phyloP scores from a whole-genome alignment of 2,113 vertebrate genomes.

The chimpanzee (Pan troglodytes) region NHGRI_mPanTro3-v2.1_pri NC_072401.2:20588001-20588500 shows the following conservation, averaged over 20 bases:
- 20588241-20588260: not conserved
- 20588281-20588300: not conserved
- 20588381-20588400: not conserved
- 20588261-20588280: not conserved
- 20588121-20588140: not conserved
- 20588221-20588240: not conserved
- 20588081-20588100: not conserved
- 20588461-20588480: not conserved
- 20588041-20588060: not conserved
- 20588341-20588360: not conserved
- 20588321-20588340: not conserved
- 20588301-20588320: not conserved
- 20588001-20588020: not conserved
- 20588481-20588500: not conserved
- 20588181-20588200: not conserved
- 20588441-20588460: not conserved
- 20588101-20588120: not conserved
- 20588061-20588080: not conserved
- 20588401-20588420: not conserved
- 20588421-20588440: not conserved
- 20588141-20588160: not conserved
- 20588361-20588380: not conserved
- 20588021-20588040: not conserved
- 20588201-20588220: not conserved
- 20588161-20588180: not conserved